Conservation (phyloP, 2,797 vertebrate genomes). For the Rhinella marina region DNA sequence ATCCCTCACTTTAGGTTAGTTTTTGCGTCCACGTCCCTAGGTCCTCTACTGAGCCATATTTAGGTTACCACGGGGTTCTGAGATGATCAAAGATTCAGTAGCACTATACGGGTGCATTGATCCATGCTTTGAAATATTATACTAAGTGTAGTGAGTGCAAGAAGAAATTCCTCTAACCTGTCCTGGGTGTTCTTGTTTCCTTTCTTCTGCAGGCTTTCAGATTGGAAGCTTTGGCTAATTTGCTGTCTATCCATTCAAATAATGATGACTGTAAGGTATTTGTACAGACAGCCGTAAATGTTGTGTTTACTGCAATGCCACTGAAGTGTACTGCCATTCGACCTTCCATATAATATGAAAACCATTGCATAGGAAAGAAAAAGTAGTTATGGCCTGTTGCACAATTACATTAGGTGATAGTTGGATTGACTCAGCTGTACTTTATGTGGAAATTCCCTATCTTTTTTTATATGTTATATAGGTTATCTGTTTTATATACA, state of each 20-base stretch:
- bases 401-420: background rate
- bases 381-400: background rate
- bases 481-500: background rate
- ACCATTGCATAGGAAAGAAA: background rate
- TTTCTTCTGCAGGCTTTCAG: slow-evolving; percentile 41
- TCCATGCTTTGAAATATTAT: background rate
- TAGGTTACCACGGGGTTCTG: background rate
- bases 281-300: background rate
- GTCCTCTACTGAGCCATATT: background rate
- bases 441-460: background rate
- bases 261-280: slow-evolving; percentile 33
- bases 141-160: background rate
- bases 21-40: background rate
- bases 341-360: background rate
- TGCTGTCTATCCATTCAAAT: slow-evolving; percentile 21
- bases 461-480: background rate
- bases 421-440: background rate
- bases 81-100: background rate
- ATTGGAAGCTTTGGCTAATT: slow-evolving; percentile 24
- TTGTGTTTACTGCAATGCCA: background rate
- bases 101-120: background rate
- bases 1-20: background rate
- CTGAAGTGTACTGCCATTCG: background rate
- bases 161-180: background rate
- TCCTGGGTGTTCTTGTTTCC: slow-evolving; percentile 36